Percentiles rank a stretch among this genome's conserved stretches.
Conservation (phyloP, 2,888 invertebrate genomes). For the Hylaea fasciaria region DNA sequence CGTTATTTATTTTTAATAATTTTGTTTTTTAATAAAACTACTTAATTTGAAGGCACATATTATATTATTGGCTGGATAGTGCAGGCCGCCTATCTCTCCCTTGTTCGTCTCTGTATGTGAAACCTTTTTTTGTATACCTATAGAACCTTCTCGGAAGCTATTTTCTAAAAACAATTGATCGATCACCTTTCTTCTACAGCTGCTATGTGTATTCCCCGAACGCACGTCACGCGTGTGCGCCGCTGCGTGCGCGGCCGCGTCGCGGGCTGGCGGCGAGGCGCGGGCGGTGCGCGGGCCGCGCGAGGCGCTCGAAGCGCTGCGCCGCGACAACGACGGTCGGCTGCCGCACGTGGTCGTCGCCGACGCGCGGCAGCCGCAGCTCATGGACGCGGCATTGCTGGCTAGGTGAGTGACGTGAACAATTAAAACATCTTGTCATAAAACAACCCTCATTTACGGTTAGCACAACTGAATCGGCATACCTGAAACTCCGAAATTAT, state of each 20-base stretch:
- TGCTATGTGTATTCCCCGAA: slow-evolving; percentile 89
- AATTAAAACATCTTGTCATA: background rate
- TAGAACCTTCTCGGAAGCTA: no score
- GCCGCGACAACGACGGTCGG: slow-evolving; percentile 80
- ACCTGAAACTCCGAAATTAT: no score
- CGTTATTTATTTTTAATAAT: no score
- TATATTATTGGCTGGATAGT: no score
- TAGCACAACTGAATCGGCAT: no score
- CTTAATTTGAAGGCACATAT: no score
- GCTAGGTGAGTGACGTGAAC: slow-evolving; percentile 86
- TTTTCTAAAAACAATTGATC: background rate
- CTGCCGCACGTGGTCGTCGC: slow-evolving; percentile 87
- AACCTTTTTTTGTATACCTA: no score
- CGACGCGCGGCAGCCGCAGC: slow-evolving; percentile 83
- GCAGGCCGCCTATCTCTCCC: no score
- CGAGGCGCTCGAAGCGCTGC: slow-evolving; percentile 82
- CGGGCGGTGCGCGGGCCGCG: slow-evolving; percentile 83
- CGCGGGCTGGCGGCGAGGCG: slow-evolving; percentile 85
- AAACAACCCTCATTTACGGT: no score
- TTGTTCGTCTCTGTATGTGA: no score
- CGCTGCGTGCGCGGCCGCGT: slow-evolving; percentile 85
- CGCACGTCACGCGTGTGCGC: slow-evolving; percentile 88
- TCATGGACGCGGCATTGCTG: slow-evolving; percentile 86
- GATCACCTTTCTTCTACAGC: slow-evolving; percentile 71
- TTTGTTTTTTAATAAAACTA: no score